These are phyloP conservation scores for Muntiacus muntjak DNA, from an alignment of 2,113 vertebrate genomes.

Conservation along the genomic window DNA sequence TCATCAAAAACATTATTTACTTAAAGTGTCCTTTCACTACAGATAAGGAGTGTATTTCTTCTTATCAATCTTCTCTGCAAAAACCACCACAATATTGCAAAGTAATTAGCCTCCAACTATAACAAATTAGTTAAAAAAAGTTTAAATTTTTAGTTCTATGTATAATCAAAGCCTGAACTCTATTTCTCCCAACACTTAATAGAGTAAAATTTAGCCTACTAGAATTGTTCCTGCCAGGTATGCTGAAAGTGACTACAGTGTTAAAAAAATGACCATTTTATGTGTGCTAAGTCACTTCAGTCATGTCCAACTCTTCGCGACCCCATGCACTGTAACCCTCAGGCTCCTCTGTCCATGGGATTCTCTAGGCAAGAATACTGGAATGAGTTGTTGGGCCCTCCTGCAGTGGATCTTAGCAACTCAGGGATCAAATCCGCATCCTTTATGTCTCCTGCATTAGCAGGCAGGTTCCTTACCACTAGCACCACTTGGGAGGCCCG, in stretches of 20 bases:
- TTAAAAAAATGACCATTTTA: not conserved
- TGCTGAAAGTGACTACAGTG: not conserved
- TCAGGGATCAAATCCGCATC: not conserved
- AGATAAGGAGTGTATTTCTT: not conserved
- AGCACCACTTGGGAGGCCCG: not conserved
- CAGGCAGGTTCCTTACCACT: not conserved
- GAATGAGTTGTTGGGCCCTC: not conserved
- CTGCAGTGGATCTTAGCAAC: not conserved
- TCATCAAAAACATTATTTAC: not conserved
- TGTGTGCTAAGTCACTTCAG: not conserved
- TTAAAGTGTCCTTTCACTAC: not conserved
- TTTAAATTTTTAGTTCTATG: not conserved
- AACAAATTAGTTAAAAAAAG: not conserved
- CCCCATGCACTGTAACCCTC: not conserved
- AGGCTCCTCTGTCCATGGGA: not conserved
- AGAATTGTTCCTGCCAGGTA: not conserved
- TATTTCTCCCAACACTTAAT: not conserved
- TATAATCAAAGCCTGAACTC: not conserved
- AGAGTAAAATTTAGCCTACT: not conserved
- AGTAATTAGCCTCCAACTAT: not conserved
- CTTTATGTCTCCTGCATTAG: not conserved
- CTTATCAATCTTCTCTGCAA: not conserved
- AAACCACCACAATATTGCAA: not conserved
- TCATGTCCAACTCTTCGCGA: not conserved
- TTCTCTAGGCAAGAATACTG: not conserved